phyloP scores from a whole-genome alignment of 2,888 invertebrate species.

The Volucella bombylans region DNA sequence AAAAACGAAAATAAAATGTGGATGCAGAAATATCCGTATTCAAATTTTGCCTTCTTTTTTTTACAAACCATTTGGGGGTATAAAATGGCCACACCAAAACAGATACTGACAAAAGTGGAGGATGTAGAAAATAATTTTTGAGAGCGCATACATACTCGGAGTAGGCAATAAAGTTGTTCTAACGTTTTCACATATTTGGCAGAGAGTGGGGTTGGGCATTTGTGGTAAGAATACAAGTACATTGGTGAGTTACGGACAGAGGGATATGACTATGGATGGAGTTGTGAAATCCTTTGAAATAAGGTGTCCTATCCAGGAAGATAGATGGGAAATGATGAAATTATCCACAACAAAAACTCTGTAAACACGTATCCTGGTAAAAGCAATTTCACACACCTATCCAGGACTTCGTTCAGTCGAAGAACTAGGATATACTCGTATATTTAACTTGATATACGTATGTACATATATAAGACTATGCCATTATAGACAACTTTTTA shows the following conservation, averaged over 20 bases:
- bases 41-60: slow-evolving; percentile 44
- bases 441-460: slow-evolving; percentile 6
- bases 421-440: neutral
- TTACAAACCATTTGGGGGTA: slow-evolving; percentile 51
- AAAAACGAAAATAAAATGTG: slow-evolving; percentile 38
- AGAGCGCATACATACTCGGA: slow-evolving; percentile 8
- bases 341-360: slow-evolving; percentile 11
- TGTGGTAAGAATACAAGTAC: neutral
- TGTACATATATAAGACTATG: too few species aligned
- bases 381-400: slow-evolving; percentile 17
- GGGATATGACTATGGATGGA: too few species aligned
- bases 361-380: neutral
- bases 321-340: slow-evolving; percentile 44
- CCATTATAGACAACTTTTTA: neutral
- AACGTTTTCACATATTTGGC: slow-evolving; percentile 14
- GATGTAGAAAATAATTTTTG: slow-evolving; percentile 33
- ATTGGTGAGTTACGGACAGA: too few species aligned
- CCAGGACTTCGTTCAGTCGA: neutral
- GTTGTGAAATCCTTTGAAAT: slow-evolving; percentile 13
- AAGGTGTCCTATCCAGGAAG: slow-evolving; percentile 13
- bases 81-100: slow-evolving; percentile 17
- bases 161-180: slow-evolving; percentile 45
- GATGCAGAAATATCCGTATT: slow-evolving; percentile 63
- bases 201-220: neutral
- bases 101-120: neutral